Evolutionary conservation across 2,797 vertebrate genomes (phyloP).

Genomic region (Coregonus suidteri): DNA sequence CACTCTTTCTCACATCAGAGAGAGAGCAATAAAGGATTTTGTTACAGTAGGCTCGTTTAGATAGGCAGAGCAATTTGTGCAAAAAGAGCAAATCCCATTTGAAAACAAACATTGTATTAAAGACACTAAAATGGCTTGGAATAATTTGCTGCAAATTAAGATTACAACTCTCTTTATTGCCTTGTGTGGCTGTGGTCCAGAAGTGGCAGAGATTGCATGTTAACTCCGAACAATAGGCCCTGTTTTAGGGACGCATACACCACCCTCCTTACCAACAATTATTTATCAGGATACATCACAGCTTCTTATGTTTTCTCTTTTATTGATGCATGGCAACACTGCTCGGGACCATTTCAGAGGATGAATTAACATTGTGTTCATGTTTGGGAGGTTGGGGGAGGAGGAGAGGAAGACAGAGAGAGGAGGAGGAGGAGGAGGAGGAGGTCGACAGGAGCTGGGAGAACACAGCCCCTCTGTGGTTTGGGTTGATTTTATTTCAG

Average conservation of each 20-base stretch:
- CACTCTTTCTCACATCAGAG: slow-evolving; percentile 68
- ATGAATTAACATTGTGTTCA: slow-evolving; percentile 36
- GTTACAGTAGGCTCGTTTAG: slow-evolving; percentile 49
- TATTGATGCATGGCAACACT: slow-evolving; percentile 6
- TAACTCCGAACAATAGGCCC: slow-evolving; percentile 62
- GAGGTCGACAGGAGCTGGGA: slow-evolving; percentile 22
- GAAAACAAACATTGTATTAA: slow-evolving; percentile 68
- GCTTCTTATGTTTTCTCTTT: slow-evolving; percentile 40
- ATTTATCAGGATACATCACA: slow-evolving; percentile 43
- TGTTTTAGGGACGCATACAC: slow-evolving; percentile 48
- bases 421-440: slow-evolving; percentile 38
- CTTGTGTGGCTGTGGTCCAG: slow-evolving; percentile 57
- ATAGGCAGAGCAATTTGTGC: slow-evolving; percentile 53
- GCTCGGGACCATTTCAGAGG: slow-evolving; percentile 18
- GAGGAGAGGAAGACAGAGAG: not conserved
- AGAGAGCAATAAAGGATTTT: slow-evolving; percentile 65
- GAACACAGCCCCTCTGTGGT: slow-evolving; percentile 48
- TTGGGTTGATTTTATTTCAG: slow-evolving; percentile 49
- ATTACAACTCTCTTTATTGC: slow-evolving; percentile 66
- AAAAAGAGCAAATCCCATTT: slow-evolving; percentile 57
- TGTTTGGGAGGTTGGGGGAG: slow-evolving; percentile 20
- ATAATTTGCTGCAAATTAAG: slow-evolving; percentile 69
- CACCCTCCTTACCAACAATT: slow-evolving; percentile 35
- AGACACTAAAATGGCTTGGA: slow-evolving; percentile 61
- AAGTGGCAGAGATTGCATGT: slow-evolving; percentile 47